Evolutionary conservation across 2,888 invertebrate species (phyloP).

Genomic region (Tethea ocularis): DNA sequence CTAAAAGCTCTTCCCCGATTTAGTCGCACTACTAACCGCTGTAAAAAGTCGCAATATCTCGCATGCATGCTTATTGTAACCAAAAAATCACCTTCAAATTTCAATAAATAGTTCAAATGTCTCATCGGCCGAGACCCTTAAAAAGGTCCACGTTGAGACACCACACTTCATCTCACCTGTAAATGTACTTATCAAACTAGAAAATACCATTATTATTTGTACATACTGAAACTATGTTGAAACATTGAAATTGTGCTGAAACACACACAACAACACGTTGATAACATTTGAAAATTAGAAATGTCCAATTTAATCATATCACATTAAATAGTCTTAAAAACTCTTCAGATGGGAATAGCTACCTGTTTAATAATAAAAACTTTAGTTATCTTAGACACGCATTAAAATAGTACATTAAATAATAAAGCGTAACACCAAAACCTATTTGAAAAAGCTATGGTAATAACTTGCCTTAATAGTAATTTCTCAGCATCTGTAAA

Average conservation of each 20-base stretch:
- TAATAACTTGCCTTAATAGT: constrained; percentile 3
- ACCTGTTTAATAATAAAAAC: too few species aligned
- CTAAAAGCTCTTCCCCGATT: too few species aligned
- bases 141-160: not conserved
- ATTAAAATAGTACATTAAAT: not conserved
- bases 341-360: too few species aligned
- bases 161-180: not conserved
- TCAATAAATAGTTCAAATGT: not conserved
- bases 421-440: not conserved
- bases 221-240: too few species aligned
- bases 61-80: too few species aligned
- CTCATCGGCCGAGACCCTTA: not conserved
- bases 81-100: not conserved
- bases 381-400: not conserved
- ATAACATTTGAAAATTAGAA: too few species aligned
- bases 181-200: not conserved
- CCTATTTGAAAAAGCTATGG: not conserved
- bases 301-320: not conserved
- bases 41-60: too few species aligned
- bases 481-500: constrained; percentile 29
- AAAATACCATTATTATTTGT: not conserved
- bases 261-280: too few species aligned
- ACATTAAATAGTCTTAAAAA: too few species aligned
- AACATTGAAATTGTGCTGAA: too few species aligned
- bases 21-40: too few species aligned